Evolutionary conservation across 2,888 invertebrate genomes (phyloP), one percentile per base, ranked within the genome.

Genomic region (Cephus sareptanus): DNA sequence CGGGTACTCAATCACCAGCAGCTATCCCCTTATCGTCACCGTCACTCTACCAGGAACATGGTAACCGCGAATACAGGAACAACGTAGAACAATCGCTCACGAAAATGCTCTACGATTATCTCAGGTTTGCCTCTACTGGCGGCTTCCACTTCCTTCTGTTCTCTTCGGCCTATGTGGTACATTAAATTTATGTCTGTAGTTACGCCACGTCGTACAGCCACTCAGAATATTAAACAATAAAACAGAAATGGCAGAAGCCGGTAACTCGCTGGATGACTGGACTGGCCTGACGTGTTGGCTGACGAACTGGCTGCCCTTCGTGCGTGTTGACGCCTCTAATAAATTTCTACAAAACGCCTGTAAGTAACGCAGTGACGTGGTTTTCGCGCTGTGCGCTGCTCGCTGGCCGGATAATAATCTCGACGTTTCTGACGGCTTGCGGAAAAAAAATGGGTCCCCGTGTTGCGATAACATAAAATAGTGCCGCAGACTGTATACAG

Each of bases 171-270:
- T 71, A 3, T 71, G 23, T 11, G 71, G 30, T 34, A 34, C 71
- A 34, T 82, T 82, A 79, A 81, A 85, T 85, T 85, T 83, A 83
- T 82, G 75, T 79, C 78, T 76, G 80, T 77, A 80, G 80, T 83
- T 83, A 79, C 81, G 80, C 81, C 79, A 81, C 80, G 82, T 81
- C 79, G 81, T 84, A 82, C 80, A 81, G 80, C 80, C 81, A 83
- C 82, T 82, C 81, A 76, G 82, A 82, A 84, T 85, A 83, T 85
- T 87, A 86, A 87, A 86, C 87, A 85, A 85, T 86, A 86, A 87
- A 87, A 83, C 81, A 83, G 80, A 76, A 80, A 79, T 23, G 56
- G 56, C 23, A 11, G 69, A 68, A 56, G 23, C 23, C 13, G 70
- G 70, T 69, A 74, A 34, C n/a, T 34, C 34, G 40, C 56, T 75